Percentiles rank a stretch among this genome's conserved stretches.
phyloP scores from a whole-genome alignment of 2,888 invertebrate genomes.

The Drosophila suboccidentalis region DNA sequence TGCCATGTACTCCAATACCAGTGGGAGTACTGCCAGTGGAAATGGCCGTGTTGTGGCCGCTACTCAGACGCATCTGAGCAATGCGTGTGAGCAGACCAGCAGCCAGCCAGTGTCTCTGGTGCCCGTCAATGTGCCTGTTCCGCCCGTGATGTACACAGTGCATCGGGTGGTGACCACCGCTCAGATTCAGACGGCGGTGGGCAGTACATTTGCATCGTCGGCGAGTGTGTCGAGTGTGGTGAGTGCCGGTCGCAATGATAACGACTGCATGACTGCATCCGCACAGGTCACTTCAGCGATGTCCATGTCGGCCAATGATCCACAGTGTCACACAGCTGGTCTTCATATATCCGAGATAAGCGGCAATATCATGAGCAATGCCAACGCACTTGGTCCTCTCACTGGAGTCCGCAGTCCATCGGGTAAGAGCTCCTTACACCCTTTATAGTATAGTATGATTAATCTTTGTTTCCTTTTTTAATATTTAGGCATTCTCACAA shows the following conservation, averaged over 20 bases:
- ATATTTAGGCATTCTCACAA: slow-evolving; percentile 70
- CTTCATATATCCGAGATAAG: slow-evolving; percentile 49
- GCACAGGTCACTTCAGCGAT: slow-evolving; percentile 69
- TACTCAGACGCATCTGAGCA: slow-evolving; percentile 82
- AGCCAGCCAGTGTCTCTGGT: slow-evolving; percentile 54
- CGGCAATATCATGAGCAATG: slow-evolving; percentile 58
- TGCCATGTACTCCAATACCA: slow-evolving; percentile 69
- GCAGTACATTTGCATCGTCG: slow-evolving; percentile 84
- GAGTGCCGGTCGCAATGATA: slow-evolving; percentile 82
- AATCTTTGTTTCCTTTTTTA: background rate
- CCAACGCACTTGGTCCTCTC: slow-evolving; percentile 55
- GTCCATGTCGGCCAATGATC: slow-evolving; percentile 63
- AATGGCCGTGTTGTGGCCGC: slow-evolving; percentile 78
- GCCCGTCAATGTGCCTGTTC: slow-evolving; percentile 74
- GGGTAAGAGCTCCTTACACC: slow-evolving; percentile 64
- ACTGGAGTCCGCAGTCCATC: slow-evolving; percentile 78
- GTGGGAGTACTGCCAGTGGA: slow-evolving; percentile 57
- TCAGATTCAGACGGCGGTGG: slow-evolving; percentile 84
- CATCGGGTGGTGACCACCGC: slow-evolving; percentile 86
- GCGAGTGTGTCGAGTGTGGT: slow-evolving; percentile 85
- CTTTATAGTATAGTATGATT: background rate
- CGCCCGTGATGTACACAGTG: slow-evolving; percentile 85
- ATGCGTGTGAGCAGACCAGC: slow-evolving; percentile 58
- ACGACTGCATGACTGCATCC: slow-evolving; percentile 67
- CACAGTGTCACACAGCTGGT: slow-evolving; percentile 50